phyloP scores from a whole-genome alignment of 92 coral and sea anemone species.

The Montipora capitata region DNA sequence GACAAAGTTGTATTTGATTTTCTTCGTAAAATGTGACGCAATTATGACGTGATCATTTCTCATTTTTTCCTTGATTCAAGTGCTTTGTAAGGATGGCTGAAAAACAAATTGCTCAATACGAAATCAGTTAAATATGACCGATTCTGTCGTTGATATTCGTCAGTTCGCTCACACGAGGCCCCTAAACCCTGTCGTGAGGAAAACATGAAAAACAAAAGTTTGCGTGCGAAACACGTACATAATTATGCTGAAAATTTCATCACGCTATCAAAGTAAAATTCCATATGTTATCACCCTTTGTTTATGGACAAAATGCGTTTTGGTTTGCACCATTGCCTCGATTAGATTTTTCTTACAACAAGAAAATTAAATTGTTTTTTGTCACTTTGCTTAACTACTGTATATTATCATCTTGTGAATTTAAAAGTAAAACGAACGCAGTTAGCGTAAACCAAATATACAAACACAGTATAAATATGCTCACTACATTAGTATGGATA shows the following conservation, averaged over 20 bases:
- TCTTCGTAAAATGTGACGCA: conserved; percentile 33
- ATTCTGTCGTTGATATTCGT: conserved; percentile 4
- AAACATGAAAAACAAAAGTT: conserved; percentile 24
- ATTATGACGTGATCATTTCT: conserved; percentile 17
- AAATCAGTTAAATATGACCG: not conserved
- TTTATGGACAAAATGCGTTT: conserved; percentile 22
- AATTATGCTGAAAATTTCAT: conserved; percentile 53
- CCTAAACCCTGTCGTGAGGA: not conserved
- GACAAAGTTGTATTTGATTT: conserved; percentile 47
- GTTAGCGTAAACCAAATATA: not conserved
- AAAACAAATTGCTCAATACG: conserved; percentile 9
- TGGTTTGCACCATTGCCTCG: not conserved
- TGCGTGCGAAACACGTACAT: conserved; percentile 44
- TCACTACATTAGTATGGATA: too few relatives aligned
- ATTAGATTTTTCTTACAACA: not conserved
- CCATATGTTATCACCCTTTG: not conserved
- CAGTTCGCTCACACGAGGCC: not conserved
- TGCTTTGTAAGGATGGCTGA: not conserved
- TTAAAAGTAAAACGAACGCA: not conserved
- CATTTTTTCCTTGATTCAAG: conserved; percentile 28
- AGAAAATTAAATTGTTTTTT: too few relatives aligned
- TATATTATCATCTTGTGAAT: not conserved
- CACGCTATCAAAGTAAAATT: conserved; percentile 6
- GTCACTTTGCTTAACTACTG: too few relatives aligned
- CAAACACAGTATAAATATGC: not conserved